Conservation (phyloP, 2,797 vertebrate species). For the Tachyglossus aculeatus region DNA sequence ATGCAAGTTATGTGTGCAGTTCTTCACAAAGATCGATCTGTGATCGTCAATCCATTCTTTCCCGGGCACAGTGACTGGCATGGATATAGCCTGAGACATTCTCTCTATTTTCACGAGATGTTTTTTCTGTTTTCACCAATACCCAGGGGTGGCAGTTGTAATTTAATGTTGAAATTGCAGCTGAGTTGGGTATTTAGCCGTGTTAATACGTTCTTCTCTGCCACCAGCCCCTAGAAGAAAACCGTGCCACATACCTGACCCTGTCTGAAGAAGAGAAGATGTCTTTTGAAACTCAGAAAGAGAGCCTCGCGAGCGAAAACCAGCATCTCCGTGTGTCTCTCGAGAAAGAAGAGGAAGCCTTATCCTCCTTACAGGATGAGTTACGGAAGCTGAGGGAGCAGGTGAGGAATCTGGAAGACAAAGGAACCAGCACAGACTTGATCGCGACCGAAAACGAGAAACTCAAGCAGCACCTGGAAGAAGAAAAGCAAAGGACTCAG, state of each 20-base stretch:
- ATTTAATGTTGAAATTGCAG: background rate
- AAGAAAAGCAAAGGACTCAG: slow-evolving; percentile 79
- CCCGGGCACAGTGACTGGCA: too few species aligned
- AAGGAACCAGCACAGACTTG: slow-evolving; percentile 72
- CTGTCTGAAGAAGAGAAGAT: slow-evolving; percentile 75
- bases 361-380: slow-evolving; percentile 84
- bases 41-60: too few species aligned
- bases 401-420: slow-evolving; percentile 82
- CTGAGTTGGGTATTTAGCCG: too few species aligned
- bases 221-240: slow-evolving; percentile 79
- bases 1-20: too few species aligned
- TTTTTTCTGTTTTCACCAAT: background rate
- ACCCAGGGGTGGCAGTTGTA: background rate
- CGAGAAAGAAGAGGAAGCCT: slow-evolving; percentile 83
- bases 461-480: slow-evolving; percentile 85
- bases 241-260: slow-evolving; percentile 77
- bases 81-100: background rate
- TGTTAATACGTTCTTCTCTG: too few species aligned
- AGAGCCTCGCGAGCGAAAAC: slow-evolving; percentile 82
- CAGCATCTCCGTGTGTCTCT: slow-evolving; percentile 82
- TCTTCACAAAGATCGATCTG: too few species aligned
- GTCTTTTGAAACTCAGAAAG: slow-evolving; percentile 77
- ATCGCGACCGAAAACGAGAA: slow-evolving; percentile 86
- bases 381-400: slow-evolving; percentile 82
- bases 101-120: background rate